A percentile compares a stretch with the other conserved stretches of the same genome.
Conservation (phyloP, 2,113 vertebrate genomes). For the Ahaetulla prasina region DNA sequence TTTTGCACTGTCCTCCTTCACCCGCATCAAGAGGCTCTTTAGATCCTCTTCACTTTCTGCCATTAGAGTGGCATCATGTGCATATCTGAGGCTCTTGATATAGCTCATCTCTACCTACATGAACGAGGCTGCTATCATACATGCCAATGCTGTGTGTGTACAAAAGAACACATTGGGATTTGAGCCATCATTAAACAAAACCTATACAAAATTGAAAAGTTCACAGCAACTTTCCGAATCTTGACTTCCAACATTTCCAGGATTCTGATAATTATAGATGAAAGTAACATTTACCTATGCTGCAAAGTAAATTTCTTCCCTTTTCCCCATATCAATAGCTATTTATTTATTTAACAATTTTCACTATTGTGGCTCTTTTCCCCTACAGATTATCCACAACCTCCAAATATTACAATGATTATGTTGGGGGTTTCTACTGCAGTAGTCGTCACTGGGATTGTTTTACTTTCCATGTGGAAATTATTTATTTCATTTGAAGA, state of each 20-base stretch:
- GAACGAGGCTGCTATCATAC: neutral
- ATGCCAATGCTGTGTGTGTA: neutral
- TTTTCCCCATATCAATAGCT: neutral
- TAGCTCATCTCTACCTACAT: neutral
- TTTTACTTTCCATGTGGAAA: constrained; percentile 90
- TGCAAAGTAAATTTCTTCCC: neutral
- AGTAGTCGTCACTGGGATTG: constrained; percentile 87
- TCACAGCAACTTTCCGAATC: neutral
- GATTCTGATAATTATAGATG: neutral
- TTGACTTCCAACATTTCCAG: neutral
- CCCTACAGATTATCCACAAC: constrained; percentile 81
- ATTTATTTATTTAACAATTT: neutral
- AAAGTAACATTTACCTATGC: neutral
- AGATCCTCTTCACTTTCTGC: too few relatives aligned
- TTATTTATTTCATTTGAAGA: constrained; percentile 91
- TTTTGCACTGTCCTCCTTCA: too few relatives aligned
- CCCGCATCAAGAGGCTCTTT: too few relatives aligned
- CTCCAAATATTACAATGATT: constrained; percentile 87
- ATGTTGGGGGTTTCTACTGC: constrained; percentile 87
- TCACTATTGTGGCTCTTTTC: constrained; percentile 37
- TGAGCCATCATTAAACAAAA: neutral
- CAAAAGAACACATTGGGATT: neutral
- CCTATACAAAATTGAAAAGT: neutral
- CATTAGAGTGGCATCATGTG: too few relatives aligned
- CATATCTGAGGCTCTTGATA: too few relatives aligned